Percentiles rank a stretch among this genome's conserved stretches.
phyloP scores from a whole-genome alignment of 2,113 vertebrate species.

The Hippocampus barbouri region DNA sequence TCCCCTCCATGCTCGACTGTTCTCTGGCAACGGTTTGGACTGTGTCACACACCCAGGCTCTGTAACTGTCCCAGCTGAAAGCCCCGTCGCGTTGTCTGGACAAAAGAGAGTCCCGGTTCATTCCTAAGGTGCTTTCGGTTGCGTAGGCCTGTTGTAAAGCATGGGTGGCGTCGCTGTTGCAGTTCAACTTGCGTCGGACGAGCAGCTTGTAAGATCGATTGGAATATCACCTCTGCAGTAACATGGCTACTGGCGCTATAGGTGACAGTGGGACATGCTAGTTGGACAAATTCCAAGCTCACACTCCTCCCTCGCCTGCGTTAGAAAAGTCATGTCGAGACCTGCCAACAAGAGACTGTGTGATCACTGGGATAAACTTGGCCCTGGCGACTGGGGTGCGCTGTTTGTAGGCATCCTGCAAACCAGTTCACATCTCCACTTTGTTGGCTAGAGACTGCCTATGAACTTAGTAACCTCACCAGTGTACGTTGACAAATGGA shows the following conservation, averaged over 20 bases:
- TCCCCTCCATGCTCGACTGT: conserved; percentile 74
- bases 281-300: conserved; percentile 78
- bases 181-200: conserved; percentile 76
- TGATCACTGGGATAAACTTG: conserved; percentile 92
- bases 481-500: conserved; percentile 76
- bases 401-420: conserved; percentile 52
- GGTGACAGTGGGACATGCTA: conserved; percentile 81
- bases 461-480: conserved; percentile 78
- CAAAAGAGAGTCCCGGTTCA: conserved; percentile 64
- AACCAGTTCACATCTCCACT: conserved; percentile 70
- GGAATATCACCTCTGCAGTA: conserved; percentile 85
- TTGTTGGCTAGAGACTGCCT: conserved; percentile 92
- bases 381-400: conserved; percentile 83
- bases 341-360: conserved; percentile 97
- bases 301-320: conserved; percentile 97
- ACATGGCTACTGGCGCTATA: conserved; percentile 72
- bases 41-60: conserved; percentile 80
- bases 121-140: conserved; percentile 52
- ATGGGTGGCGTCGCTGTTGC: conserved; percentile 59
- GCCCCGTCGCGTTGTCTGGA: conserved; percentile 83
- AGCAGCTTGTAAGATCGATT: conserved; percentile 84
- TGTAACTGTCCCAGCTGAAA: conserved; percentile 76
- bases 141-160: conserved; percentile 50
- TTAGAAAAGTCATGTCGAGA: conserved; percentile 99
- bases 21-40: conserved; percentile 79